Conservation (phyloP, 2,888 invertebrate genomes). For the Seira musarum region DNA sequence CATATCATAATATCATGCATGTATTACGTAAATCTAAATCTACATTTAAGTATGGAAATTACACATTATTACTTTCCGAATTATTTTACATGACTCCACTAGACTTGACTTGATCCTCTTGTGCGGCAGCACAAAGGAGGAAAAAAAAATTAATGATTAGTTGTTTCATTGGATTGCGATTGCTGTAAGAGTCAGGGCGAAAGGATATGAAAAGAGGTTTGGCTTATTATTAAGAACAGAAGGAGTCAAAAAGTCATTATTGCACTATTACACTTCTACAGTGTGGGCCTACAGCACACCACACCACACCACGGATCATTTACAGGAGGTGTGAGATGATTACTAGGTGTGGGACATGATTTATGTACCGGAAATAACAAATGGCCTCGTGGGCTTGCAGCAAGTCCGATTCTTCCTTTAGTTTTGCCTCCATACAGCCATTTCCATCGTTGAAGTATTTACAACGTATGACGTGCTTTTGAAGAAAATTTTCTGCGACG, state of each 20-base stretch:
- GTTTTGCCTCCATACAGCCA: constrained; percentile 59
- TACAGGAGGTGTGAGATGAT: constrained; percentile 59
- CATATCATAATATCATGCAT: neutral
- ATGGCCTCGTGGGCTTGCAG: constrained; percentile 61
- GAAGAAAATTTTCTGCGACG: constrained; percentile 63
- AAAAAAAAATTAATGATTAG: too few relatives aligned
- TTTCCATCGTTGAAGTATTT: constrained; percentile 56
- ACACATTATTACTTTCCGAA: neutral
- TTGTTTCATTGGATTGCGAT: too few relatives aligned
- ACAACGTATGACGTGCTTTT: constrained; percentile 61
- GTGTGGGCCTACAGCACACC: constrained; percentile 43
- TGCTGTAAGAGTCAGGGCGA: too few relatives aligned
- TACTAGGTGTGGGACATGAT: constrained; percentile 57
- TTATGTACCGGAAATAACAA: constrained; percentile 64
- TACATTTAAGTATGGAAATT: neutral
- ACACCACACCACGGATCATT: constrained; percentile 58
- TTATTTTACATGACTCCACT: constrained; percentile 7
- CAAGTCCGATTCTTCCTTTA: constrained; percentile 61
- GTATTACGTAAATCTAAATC: neutral
- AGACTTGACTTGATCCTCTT: neutral
- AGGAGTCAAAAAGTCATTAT: neutral
- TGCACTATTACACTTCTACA: too few relatives aligned
- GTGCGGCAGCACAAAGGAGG: neutral
- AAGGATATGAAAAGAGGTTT: neutral
- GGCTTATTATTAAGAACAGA: neutral